Base-by-base conservation (phyloP, 2,113 vertebrate genomes). In the Ptilonorhynchus violaceus region DNA sequence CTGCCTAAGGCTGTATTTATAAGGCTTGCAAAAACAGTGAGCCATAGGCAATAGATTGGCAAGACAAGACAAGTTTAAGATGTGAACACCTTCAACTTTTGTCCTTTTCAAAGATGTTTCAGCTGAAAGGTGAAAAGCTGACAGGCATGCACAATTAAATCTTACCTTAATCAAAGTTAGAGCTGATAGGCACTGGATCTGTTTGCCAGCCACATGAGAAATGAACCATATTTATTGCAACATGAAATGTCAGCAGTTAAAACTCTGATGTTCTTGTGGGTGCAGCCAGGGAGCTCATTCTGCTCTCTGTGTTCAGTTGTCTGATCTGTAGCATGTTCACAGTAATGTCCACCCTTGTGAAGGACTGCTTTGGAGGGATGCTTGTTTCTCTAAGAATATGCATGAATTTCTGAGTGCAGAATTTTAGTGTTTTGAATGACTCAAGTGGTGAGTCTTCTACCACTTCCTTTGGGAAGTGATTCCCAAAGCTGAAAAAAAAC, bases 391-490 rank as follows among this genome's bases (percentile, higher is more conserved):
- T 64, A 39, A 42, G 47, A 68, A 41, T 28, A 31, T 52, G 30
- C n/a, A 14, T 72, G 44, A 50, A 47, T 84, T 93, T 91, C 53
- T 93, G 31, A 93, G 12, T 66, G 63, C 56, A 86, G 69, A 67
- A 86, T 90, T 67, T 60, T 33, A 44, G 8, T 90, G 37, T 81
- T 82, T 68, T 66, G 49, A 84, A 60, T 91, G 15, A 88, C 79
- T 91, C 19, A 37, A 80, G 63, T 77, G n/a, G 85, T 74, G 92
- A 63, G 81, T 87, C 56, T 60, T 64, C 42, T 31, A 47, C 92
- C 79, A 82, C 93, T 97, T 97, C 95, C 96, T 92, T 75, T 97
- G 96, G 93, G 96, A 96, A 78, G 95, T 53, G 69, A 93, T 94
- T 97, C 96, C 96, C 83, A 88, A 83, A 95, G 95, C 88, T 78